Evolutionary conservation across 37 sponge, comb jelly and placozoan genomes (phyloP).

Genomic region (Eunapius fragilis): DNA sequence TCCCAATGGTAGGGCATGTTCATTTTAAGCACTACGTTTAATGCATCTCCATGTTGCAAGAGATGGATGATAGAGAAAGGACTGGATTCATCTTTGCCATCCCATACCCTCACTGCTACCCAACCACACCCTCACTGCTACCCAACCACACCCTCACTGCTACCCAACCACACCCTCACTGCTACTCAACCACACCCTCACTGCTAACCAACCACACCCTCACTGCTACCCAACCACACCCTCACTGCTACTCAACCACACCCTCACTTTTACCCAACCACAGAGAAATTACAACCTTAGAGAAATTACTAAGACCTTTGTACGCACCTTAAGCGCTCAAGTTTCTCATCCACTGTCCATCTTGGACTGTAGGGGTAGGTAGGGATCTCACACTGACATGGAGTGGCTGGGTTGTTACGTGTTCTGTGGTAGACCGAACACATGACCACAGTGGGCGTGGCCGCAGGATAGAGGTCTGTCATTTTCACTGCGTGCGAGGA

Average conservation of each 20-base stretch:
- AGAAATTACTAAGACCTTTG: neutral
- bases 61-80: no score
- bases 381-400: conserved; percentile 26
- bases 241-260: neutral
- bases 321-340: conserved; percentile 55
- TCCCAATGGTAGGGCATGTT: no score
- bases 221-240: no score
- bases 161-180: no score
- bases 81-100: no score
- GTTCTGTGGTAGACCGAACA: conserved; percentile 74
- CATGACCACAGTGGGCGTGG: conserved; percentile 44
- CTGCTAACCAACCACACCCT: no score
- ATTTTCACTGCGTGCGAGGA: conserved; percentile 51
- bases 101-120: no score
- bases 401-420: conserved; percentile 34
- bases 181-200: no score
- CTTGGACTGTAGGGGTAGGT: conserved; percentile 76
- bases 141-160: no score
- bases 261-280: neutral
- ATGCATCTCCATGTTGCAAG: no score
- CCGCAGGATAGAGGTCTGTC: conserved; percentile 58
- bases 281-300: neutral
- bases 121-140: no score
- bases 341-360: conserved; percentile 74
- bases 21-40: no score